Evolutionary conservation across 2,797 vertebrate species (phyloP).

Genomic region (Crotalus adamanteus): DNA sequence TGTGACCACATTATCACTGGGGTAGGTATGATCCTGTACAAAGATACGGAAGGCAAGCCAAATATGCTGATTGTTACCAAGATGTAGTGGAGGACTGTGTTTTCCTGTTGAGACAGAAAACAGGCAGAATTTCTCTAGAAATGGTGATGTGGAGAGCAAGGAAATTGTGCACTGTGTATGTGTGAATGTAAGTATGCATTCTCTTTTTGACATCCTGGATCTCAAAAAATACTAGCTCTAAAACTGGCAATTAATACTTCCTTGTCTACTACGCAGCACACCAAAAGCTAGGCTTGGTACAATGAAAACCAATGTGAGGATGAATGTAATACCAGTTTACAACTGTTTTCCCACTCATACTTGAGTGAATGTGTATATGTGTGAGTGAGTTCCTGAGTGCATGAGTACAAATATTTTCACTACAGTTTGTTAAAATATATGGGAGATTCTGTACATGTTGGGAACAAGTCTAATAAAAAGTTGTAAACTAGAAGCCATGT

Average conservation of each 20-base stretch:
- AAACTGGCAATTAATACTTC: background rate
- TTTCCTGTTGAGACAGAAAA: background rate
- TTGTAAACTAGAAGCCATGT: conserved; percentile 45
- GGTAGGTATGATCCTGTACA: background rate
- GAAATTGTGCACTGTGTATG: too few relatives aligned
- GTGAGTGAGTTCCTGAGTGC: background rate
- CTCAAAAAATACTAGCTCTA: background rate
- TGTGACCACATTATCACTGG: background rate
- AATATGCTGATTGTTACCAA: background rate
- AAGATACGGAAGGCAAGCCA: background rate
- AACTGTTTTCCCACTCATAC: background rate
- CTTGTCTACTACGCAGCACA: background rate
- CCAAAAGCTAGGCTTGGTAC: background rate
- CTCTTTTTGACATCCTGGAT: background rate
- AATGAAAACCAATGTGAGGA: background rate
- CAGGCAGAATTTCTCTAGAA: background rate
- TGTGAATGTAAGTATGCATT: background rate
- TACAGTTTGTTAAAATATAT: background rate
- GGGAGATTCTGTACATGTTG: background rate
- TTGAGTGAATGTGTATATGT: background rate
- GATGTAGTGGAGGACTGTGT: too few relatives aligned
- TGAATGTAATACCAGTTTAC: background rate
- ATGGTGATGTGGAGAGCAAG: background rate
- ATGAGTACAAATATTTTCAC: background rate
- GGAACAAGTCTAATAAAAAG: conserved; percentile 2